Evolutionary conservation across 1,140 invertebrate genomes (phyloP).

Genomic region (Aplysia californica): DNA sequence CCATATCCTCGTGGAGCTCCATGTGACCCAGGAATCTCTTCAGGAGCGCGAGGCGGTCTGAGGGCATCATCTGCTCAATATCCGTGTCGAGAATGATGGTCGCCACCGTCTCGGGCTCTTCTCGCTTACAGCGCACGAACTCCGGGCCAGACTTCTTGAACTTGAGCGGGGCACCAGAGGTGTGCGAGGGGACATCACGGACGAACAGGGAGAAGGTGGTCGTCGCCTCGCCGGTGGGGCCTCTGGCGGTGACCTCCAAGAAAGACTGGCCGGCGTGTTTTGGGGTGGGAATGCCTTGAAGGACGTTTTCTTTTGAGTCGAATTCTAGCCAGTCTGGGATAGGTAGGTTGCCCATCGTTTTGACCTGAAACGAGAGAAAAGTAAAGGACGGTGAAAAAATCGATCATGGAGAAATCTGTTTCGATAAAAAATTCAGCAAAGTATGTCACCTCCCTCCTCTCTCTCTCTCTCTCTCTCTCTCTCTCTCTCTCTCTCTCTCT

Average conservation of each 20-base stretch:
- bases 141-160: conserved; percentile 39
- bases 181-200: conserved; percentile 38
- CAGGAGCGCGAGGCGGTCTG: conserved; percentile 47
- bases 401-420: background rate
- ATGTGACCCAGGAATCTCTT: conserved; percentile 52
- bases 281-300: conserved; percentile 73
- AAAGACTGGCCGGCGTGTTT: conserved; percentile 72
- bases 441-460: background rate
- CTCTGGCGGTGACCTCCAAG: conserved; percentile 70
- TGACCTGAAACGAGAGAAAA: conserved; percentile 58
- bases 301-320: conserved; percentile 57
- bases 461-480: background rate
- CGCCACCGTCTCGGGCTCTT: conserved; percentile 60
- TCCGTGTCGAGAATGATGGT: conserved; percentile 63
- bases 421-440: background rate
- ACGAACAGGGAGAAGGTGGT: conserved; percentile 58
- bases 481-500: background rate
- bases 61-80: conserved; percentile 44
- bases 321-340: conserved; percentile 68
- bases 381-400: background rate
- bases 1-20: conserved; percentile 58
- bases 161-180: conserved; percentile 20
- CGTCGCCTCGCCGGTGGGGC: conserved; percentile 36
- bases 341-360: conserved; percentile 55
- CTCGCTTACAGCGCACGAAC: conserved; percentile 51